Conservation (phyloP, 2,113 vertebrate genomes). For the Bucco capensis region DNA sequence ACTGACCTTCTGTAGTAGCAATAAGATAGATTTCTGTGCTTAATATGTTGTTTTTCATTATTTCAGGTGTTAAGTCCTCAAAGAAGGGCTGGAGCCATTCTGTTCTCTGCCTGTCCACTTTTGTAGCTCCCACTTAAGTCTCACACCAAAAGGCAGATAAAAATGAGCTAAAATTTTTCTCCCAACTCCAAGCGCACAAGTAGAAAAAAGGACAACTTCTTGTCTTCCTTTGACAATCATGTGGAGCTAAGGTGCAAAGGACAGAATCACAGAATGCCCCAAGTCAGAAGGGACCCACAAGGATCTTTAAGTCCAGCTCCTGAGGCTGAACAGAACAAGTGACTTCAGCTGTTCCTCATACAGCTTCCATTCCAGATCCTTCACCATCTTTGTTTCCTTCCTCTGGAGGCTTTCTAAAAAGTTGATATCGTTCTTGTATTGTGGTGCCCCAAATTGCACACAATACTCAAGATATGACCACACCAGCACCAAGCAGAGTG, state of each 20-base stretch:
- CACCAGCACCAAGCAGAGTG: too few species aligned
- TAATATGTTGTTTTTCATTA: not conserved
- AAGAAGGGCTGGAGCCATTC: not conserved
- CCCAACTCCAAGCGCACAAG: not conserved
- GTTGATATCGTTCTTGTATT: too few species aligned
- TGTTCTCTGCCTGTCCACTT: not conserved
- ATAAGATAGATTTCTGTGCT: not conserved
- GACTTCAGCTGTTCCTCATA: too few species aligned
- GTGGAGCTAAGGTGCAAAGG: not conserved
- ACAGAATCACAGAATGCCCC: too few species aligned
- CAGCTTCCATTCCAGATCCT: too few species aligned
- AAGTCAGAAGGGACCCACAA: too few species aligned
- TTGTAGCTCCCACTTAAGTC: not conserved
- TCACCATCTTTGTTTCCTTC: too few species aligned
- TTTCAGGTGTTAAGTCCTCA: not conserved
- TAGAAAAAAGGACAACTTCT: not conserved
- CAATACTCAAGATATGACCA: too few species aligned
- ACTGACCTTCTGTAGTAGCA: not conserved
- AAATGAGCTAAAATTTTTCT: not conserved
- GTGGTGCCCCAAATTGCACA: too few species aligned
- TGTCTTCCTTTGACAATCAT: accelerated
- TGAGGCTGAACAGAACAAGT: too few species aligned
- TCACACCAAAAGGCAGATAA: not conserved
- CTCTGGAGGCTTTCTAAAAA: too few species aligned
- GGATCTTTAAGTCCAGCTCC: too few species aligned